Evolutionary conservation across 2,113 vertebrate species (phyloP).

Genomic region (Stomatorhinus ivindoensis): DNA sequence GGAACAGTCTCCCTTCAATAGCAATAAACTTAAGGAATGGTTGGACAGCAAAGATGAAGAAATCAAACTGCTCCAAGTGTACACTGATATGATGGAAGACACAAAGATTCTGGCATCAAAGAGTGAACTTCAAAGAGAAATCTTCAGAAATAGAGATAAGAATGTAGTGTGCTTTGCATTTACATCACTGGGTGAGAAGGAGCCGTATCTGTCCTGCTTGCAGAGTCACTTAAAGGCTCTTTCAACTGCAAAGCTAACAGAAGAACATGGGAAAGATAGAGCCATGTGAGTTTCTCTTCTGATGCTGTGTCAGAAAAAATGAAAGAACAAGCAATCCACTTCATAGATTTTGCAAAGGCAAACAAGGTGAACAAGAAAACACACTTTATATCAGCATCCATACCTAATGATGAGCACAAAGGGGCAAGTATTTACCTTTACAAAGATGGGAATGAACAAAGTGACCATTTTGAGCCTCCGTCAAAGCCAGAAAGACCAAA

Average conservation of each 20-base stretch:
- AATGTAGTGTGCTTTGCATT: no score
- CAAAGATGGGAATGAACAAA: background rate
- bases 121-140: slow-evolving; percentile 2
- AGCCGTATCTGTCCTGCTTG: no score
- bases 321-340: background rate
- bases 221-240: background rate
- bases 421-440: background rate
- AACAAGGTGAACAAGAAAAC: background rate
- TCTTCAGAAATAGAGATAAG: background rate
- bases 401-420: background rate
- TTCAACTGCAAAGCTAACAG: no score
- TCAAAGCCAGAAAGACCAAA: no score
- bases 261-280: no score
- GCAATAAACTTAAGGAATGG: slow-evolving; percentile 7
- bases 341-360: background rate
- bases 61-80: background rate
- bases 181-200: no score
- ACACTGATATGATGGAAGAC: background rate
- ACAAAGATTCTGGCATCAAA: background rate
- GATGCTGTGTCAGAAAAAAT: background rate
- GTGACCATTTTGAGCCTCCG: background rate
- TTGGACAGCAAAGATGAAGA: slow-evolving; percentile 1
- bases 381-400: background rate
- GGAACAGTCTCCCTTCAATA: slow-evolving; percentile 23
- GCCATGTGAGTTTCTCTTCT: no score